These are phyloP conservation scores for Dicranocentrus wangi DNA, from an alignment of 2,888 invertebrate species.

Conservation along the genomic window DNA sequence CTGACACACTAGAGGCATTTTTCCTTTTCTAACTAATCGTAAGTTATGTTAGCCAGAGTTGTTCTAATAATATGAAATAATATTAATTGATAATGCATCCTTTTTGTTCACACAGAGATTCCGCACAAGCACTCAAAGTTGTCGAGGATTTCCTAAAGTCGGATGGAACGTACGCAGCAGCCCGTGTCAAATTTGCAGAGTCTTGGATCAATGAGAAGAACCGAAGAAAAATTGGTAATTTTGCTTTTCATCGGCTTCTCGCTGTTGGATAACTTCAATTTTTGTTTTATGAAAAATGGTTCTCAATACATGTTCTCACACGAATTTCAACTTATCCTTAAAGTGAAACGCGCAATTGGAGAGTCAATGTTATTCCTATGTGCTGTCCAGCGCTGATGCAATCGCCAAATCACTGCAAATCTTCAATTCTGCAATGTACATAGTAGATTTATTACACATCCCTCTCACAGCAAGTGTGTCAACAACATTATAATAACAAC, in stretches of 20 bases:
- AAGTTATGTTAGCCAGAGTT: too few species aligned
- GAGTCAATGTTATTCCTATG: slow-evolving; percentile 66
- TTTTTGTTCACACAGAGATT: slow-evolving; percentile 47
- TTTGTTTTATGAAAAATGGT: slow-evolving; percentile 31
- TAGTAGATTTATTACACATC: not conserved
- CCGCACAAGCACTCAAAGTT: slow-evolving; percentile 58
- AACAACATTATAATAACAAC: slow-evolving; percentile 1
- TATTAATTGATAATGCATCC: too few species aligned
- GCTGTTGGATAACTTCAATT: slow-evolving; percentile 54
- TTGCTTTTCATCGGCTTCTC: slow-evolving; percentile 59
- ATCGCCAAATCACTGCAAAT: slow-evolving; percentile 8
- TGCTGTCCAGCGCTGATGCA: slow-evolving; percentile 65
- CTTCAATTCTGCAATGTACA: slow-evolving; percentile 28
- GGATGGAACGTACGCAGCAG: slow-evolving; percentile 57
- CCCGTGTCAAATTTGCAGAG: slow-evolving; percentile 65
- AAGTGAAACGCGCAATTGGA: slow-evolving; percentile 65
- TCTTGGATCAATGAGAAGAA: slow-evolving; percentile 67
- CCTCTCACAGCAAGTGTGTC: too few species aligned
- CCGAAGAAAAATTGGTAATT: slow-evolving; percentile 65
- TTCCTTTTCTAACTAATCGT: too few species aligned
- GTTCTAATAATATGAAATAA: too few species aligned
- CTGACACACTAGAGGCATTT: too few species aligned
- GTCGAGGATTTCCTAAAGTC: slow-evolving; percentile 66
- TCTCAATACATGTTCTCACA: slow-evolving; percentile 37
- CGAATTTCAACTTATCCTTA: slow-evolving; percentile 41